phyloP scores from a whole-genome alignment of 2,113 vertebrate genomes.

The Oreochromis tanganicae region DNA sequence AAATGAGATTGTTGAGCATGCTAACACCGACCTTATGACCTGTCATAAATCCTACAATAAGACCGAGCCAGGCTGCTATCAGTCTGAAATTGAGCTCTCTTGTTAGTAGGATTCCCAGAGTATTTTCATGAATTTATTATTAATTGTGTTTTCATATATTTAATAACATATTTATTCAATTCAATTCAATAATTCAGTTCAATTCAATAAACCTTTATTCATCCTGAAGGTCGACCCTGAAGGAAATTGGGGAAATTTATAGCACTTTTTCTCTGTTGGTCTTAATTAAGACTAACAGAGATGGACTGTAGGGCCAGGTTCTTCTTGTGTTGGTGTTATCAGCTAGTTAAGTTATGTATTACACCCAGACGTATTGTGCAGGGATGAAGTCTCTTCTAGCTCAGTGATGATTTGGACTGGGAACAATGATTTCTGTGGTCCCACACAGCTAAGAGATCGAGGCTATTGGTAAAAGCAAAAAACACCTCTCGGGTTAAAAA shows the following conservation, averaged over 20 bases:
- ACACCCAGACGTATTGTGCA: background rate
- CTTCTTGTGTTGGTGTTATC: background rate
- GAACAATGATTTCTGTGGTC: background rate
- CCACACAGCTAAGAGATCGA: background rate
- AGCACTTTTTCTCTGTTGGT: background rate
- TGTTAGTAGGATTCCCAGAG: background rate
- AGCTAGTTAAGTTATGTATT: background rate
- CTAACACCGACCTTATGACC: background rate
- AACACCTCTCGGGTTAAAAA: background rate
- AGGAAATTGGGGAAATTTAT: background rate
- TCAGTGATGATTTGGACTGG: background rate
- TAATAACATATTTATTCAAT: background rate
- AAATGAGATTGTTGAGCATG: background rate
- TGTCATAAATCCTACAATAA: background rate
- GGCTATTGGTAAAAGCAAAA: background rate
- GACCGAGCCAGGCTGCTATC: background rate
- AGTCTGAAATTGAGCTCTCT: background rate
- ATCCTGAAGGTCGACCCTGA: too few relatives aligned
- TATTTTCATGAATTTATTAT: background rate
- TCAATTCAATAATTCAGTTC: too few relatives aligned
- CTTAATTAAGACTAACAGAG: background rate
- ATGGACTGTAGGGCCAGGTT: background rate
- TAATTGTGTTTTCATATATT: background rate
- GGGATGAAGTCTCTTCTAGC: background rate
- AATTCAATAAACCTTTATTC: too few relatives aligned